Conservation (phyloP, 2,797 vertebrate genomes). For the Clamator glandarius region DNA sequence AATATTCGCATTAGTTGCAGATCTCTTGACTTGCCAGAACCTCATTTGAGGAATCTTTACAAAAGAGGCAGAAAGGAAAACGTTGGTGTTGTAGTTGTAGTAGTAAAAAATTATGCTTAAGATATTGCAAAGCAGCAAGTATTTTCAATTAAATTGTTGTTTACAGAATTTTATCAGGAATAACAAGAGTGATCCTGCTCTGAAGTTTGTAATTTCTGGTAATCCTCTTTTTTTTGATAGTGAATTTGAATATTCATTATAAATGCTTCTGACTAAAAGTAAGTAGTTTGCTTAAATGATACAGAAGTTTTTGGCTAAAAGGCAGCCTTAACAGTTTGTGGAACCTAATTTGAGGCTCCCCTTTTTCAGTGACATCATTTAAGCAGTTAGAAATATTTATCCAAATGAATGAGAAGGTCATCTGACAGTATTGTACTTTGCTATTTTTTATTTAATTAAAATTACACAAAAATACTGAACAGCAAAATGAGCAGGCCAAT, state of each 20-base stretch:
- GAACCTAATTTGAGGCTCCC: conserved; percentile 50
- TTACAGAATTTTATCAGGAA: conserved; percentile 44
- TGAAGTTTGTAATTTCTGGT: conserved; percentile 49
- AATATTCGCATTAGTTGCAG: conserved; percentile 59
- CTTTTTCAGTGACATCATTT: conserved; percentile 15
- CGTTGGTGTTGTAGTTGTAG: conserved; percentile 27
- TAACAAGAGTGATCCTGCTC: conserved; percentile 29
- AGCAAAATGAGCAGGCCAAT: not conserved
- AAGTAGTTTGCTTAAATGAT: conserved; percentile 52
- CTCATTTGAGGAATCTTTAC: conserved; percentile 6
- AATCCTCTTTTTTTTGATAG: conserved; percentile 44
- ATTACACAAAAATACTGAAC: not conserved
- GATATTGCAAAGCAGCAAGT: conserved; percentile 25
- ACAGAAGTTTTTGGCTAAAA: conserved; percentile 38
- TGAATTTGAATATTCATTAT: conserved; percentile 42
- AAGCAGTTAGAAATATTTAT: not conserved
- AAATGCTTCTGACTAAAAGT: conserved; percentile 52
- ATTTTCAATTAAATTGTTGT: conserved; percentile 39
- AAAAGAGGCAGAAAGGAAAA: conserved; percentile 1
- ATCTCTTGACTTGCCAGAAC: conserved; percentile 51
- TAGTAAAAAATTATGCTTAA: conserved; percentile 24
- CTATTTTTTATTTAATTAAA: conserved; percentile 1
- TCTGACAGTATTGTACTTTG: not conserved
- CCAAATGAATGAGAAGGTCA: conserved; percentile 9
- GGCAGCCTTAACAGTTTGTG: conserved; percentile 50